These are phyloP conservation scores for Melopsittacus undulatus DNA, from an alignment of 2,797 vertebrate genomes.

Conservation along the genomic window DNA sequence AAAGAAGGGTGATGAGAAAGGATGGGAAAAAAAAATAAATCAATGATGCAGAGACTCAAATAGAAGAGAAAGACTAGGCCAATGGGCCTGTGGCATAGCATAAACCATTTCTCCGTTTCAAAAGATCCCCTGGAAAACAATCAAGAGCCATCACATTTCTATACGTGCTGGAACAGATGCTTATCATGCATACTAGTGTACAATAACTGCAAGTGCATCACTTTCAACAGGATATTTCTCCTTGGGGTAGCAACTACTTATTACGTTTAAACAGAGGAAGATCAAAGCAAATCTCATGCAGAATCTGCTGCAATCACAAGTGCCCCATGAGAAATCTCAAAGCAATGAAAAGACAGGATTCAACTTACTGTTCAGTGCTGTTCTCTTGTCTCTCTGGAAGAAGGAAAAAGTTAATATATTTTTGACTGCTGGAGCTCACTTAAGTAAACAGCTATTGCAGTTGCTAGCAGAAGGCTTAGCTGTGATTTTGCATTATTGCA, in stretches of 20 bases:
- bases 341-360: background rate
- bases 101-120: background rate
- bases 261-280: background rate
- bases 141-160: background rate
- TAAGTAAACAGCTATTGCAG: background rate
- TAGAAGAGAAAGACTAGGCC: background rate
- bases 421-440: slow-evolving; percentile 7
- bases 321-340: background rate
- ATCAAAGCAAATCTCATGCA: background rate
- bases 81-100: background rate
- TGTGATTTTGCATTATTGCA: background rate
- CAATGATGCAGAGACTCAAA: background rate
- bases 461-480: background rate
- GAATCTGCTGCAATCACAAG: background rate
- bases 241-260: background rate
- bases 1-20: background rate
- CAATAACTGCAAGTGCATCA: background rate
- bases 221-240: background rate
- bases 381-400: slow-evolving; percentile 75
- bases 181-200: background rate
- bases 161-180: background rate
- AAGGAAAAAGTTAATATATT: background rate
- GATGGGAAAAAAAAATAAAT: background rate
- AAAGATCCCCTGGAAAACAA: background rate
- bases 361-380: slow-evolving; percentile 77